Base-by-base conservation (phyloP, 2,888 invertebrate genomes). In the Anoplius nigerrimus region DNA sequence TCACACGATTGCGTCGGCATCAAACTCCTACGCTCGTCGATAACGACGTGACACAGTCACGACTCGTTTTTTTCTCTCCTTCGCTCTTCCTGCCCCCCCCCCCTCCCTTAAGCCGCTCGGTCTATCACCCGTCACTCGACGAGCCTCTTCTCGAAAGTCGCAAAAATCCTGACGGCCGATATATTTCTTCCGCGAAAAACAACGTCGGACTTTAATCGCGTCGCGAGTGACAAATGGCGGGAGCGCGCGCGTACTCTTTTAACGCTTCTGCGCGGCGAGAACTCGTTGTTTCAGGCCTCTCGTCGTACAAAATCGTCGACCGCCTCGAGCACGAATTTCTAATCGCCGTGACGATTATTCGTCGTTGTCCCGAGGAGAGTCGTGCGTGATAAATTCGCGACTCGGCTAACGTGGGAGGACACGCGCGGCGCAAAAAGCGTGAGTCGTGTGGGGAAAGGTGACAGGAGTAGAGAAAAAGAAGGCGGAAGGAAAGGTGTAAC, bases 11-110 rank as follows among this genome's bases (percentile, higher is more conserved):
- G 11, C 13, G n/a, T 43, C 61, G 56, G 34, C 34, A 55, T 67
- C 69, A 64, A 52, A 64, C 71, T 59, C 68, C 62, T 51, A 59
- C 65, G 67, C 61, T 48, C 58, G 54, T 60, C 66, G 70, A 67
- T 63, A 63, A 46, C 60, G 63, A 71, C 64, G 61, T 70, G 64
- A 64, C 61, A 53, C 52, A 34, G 60, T 46, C 16, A 27, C 43
- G 46, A 46, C 48, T 20, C 48, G 52, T 16, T 56, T 60, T 56
- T 54, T 16, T 53, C 22, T 24, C 54, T 54, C 48, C 13, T n/a
- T 6, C 22, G 11, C 18, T 16, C 16, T 48, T 48, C 48, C 48
- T 48, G 4, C 13, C 1, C 8, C 18, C 5, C 8, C 11, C 18
- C 13, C 18, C n/a, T 16, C 48, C 8, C 16, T 3, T 11, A 18